Evolutionary conservation across 1,140 invertebrate genomes (phyloP).

Genomic region (Lepidurus apus): DNA sequence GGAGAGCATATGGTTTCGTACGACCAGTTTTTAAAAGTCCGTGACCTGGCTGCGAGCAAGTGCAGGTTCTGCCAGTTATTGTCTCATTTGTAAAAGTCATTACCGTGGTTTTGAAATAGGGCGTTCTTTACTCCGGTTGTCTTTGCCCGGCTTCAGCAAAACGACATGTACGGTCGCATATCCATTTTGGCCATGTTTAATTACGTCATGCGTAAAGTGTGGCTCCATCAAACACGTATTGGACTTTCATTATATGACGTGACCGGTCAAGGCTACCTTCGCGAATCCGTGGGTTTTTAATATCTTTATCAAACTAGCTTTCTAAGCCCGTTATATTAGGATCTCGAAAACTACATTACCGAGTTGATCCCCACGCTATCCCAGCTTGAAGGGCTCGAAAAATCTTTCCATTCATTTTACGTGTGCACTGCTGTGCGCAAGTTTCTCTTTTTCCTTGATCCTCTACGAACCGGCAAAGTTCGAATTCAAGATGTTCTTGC

Average conservation of each 20-base stretch:
- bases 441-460: constrained; percentile 93
- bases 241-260: constrained; percentile 89
- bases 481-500: constrained; percentile 85
- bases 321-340: constrained; percentile 51
- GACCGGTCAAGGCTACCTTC: constrained; percentile 83
- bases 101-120: constrained; percentile 40
- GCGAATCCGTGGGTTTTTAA: constrained; percentile 63
- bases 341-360: constrained; percentile 90
- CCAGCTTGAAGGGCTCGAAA: constrained; percentile 81
- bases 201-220: constrained; percentile 90
- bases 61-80: constrained; percentile 52
- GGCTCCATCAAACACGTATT: constrained; percentile 88
- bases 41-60: constrained; percentile 60
- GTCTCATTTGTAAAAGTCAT: not conserved
- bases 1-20: constrained; percentile 82
- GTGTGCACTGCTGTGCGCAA: constrained; percentile 91
- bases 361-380: constrained; percentile 86
- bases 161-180: constrained; percentile 73
- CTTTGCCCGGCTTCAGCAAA: constrained; percentile 78
- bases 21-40: constrained; percentile 72
- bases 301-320: not conserved
- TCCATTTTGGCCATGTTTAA: constrained; percentile 82
- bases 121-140: constrained; percentile 77
- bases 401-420: constrained; percentile 93
- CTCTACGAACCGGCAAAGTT: constrained; percentile 75